Evolutionary conservation across 2,888 invertebrate species (phyloP).

Genomic region (Andrena trimmerana): DNA sequence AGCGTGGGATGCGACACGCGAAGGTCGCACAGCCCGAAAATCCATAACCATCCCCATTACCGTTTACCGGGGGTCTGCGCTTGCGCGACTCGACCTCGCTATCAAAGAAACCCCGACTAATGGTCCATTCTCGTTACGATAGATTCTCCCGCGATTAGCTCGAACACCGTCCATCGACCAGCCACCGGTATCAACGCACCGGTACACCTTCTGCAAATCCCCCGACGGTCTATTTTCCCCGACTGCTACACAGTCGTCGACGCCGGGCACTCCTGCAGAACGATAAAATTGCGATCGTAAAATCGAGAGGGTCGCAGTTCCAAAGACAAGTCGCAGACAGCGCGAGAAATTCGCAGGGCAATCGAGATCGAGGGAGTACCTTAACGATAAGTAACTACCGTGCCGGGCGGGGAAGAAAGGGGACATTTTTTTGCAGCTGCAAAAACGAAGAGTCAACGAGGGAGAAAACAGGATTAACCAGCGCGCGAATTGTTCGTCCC

Average conservation of each 20-base stretch:
- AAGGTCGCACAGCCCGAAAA: conserved; percentile 80
- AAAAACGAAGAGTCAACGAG: too few species aligned
- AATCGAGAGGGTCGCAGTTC: too few species aligned
- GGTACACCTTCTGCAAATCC: not conserved
- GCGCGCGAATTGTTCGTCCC: too few species aligned
- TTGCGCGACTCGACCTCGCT: conserved; percentile 69
- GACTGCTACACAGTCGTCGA: not conserved
- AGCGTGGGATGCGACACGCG: conserved; percentile 73
- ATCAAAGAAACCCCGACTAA: conserved; percentile 64
- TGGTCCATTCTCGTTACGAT: conserved; percentile 55
- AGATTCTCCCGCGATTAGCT: conserved; percentile 56
- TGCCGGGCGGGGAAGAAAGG: too few species aligned
- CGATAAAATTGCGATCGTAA: not conserved
- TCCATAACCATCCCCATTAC: conserved; percentile 80
- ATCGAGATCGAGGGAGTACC: too few species aligned
- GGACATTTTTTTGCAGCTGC: too few species aligned
- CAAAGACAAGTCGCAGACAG: too few species aligned
- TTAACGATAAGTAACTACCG: too few species aligned
- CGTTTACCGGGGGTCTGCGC: conserved; percentile 73
- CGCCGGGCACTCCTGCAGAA: not conserved
- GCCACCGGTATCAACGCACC: not conserved
- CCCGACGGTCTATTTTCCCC: not conserved
- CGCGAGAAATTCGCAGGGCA: too few species aligned
- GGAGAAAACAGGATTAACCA: too few species aligned
- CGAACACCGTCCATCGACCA: not conserved